Conservation (phyloP, 1,140 invertebrate species). For the Cheumatopsyche charites region DNA sequence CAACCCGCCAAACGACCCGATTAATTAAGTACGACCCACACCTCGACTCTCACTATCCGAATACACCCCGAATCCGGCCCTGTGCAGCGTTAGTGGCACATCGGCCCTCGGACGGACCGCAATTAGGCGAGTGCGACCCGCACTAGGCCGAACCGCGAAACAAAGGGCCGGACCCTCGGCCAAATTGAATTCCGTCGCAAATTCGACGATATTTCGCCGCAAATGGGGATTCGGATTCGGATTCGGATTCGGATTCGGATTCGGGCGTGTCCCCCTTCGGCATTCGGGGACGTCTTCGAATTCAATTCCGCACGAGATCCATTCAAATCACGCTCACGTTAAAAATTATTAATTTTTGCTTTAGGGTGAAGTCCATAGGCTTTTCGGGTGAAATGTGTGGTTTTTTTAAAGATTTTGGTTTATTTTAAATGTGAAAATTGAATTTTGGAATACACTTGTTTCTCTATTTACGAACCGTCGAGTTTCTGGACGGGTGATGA, state of each 20-base stretch:
- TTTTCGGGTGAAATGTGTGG: too few relatives aligned
- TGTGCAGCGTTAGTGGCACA: background rate
- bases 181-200: conserved; percentile 31
- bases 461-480: too few relatives aligned
- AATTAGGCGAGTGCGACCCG: conserved; percentile 33
- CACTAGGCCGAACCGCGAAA: background rate
- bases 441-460: too few relatives aligned
- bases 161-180: conserved; percentile 16
- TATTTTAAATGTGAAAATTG: too few relatives aligned
- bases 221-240: background rate
- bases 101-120: conserved; percentile 19
- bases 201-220: conserved; percentile 18
- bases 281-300: conserved; percentile 11
- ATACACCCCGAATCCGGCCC: background rate
- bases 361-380: too few relatives aligned
- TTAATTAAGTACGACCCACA: too few relatives aligned
- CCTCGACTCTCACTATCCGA: background rate
- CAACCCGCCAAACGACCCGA: too few relatives aligned
- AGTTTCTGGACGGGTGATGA: too few relatives aligned
- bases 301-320: conserved; percentile 12
- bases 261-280: background rate
- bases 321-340: conserved; percentile 22
- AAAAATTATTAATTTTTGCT: conserved; percentile 22
- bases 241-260: conserved; percentile 3
- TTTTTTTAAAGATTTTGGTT: too few relatives aligned